phyloP scores from a whole-genome alignment of 2,888 invertebrate genomes.

The Papilio gigon region DNA sequence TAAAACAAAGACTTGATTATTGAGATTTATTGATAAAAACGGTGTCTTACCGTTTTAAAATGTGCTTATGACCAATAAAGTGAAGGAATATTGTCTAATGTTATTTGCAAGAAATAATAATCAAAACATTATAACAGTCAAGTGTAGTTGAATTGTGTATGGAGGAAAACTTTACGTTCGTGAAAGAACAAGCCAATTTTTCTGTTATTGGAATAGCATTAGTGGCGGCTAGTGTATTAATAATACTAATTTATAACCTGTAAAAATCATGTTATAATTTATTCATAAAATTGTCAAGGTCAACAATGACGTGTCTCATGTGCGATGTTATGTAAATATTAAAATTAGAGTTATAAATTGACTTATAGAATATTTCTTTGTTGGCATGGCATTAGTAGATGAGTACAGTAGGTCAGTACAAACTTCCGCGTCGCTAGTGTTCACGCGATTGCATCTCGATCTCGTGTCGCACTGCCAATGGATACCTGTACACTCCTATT shows the following conservation, averaged over 20 bases:
- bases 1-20: too few relatives aligned
- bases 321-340: slow-evolving; percentile 12
- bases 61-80: too few relatives aligned
- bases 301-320: slow-evolving; percentile 2
- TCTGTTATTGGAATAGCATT: background rate
- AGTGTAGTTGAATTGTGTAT: too few relatives aligned
- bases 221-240: background rate
- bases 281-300: slow-evolving; percentile 27
- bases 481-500: slow-evolving; percentile 3
- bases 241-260: background rate
- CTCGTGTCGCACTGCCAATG: slow-evolving; percentile 19
- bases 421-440: slow-evolving; percentile 61
- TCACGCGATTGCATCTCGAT: slow-evolving; percentile 49
- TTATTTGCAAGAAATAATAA: background rate
- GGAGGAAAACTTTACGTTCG: too few relatives aligned
- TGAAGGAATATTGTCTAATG: too few relatives aligned
- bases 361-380: slow-evolving; percentile 17
- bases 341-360: background rate
- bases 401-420: slow-evolving; percentile 64
- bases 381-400: slow-evolving; percentile 41
- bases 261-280: background rate
- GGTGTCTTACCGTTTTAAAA: too few relatives aligned
- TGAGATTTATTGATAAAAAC: too few relatives aligned
- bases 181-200: background rate
- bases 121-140: too few relatives aligned